Evolutionary conservation across 2,888 invertebrate species (phyloP).

Genomic region (Tinea semifulvella): DNA sequence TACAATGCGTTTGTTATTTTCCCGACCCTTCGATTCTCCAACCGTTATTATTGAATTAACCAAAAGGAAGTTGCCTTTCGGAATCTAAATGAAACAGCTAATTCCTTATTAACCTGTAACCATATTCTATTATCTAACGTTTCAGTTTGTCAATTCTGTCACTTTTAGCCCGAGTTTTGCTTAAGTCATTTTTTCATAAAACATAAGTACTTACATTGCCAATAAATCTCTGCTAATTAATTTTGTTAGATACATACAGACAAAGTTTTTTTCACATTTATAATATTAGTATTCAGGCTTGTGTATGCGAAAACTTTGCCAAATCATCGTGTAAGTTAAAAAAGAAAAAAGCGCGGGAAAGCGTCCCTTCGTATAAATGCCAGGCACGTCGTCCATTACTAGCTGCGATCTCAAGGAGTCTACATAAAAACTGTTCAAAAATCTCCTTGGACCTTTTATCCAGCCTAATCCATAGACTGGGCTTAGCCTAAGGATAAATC

Average conservation of each 20-base stretch:
- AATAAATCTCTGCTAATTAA: too few relatives aligned
- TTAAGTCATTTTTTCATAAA: too few relatives aligned
- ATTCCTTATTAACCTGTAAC: background rate
- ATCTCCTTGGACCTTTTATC: conserved; percentile 18
- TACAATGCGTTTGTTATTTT: conserved; percentile 1
- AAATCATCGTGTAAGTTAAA: conserved; percentile 3
- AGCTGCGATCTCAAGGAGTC: conserved; percentile 19
- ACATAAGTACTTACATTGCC: too few relatives aligned
- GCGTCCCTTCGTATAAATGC: conserved; percentile 18
- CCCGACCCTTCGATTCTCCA: background rate
- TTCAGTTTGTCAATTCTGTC: too few relatives aligned
- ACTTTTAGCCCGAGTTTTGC: too few relatives aligned
- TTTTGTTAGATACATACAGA: too few relatives aligned
- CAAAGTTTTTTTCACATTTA: too few relatives aligned
- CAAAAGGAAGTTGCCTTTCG: background rate
- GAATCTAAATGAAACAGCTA: conserved; percentile 7
- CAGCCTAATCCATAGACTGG: too few relatives aligned
- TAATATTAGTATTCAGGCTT: too few relatives aligned
- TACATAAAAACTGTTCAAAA: conserved; percentile 19
- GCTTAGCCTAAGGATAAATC: too few relatives aligned
- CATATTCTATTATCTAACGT: too few relatives aligned
- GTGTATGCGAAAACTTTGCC: too few relatives aligned
- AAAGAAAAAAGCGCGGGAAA: background rate
- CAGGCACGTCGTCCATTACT: conserved; percentile 24
- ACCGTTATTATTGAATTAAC: conserved; percentile 12